Base-by-base conservation (phyloP, 2,888 invertebrate species). In the Oxystoma pomonae region DNA sequence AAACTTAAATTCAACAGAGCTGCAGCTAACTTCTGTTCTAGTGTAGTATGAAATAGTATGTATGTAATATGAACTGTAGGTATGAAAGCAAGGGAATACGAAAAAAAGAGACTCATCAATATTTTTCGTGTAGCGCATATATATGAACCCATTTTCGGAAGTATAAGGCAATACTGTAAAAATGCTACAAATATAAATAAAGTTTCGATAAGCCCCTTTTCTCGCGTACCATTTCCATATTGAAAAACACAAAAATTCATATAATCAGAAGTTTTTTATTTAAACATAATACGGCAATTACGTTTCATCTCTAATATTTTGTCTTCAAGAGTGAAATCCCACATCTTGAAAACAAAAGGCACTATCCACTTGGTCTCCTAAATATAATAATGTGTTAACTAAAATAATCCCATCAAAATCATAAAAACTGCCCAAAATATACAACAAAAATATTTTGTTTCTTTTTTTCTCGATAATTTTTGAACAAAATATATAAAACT, bases 361-460 rank as follows among this genome's bases (percentile, higher is more conserved):
- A 74, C 73, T 73, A 71, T 74, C 72, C 70, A 71, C 72, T 74
- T 74, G 74, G 74, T 74, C 74, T 73, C 69, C 63, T 67, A 60
- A 66, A 66, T 66, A 67, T 68, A 35, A 35, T 35, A 3, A 35
- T 7, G 5, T 35, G 12, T 7, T 7, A 59, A 58, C 55, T 58
- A 57, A 66, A 65, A 68, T 67, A 70, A 66, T 67, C 66, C 67
- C 62, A 65, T 64, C 64, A 60, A 65, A 59, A 65, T 57, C 66
- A 69, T 22, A 65, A 61, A 62, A 63, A 61, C 64, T 68, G 66
- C 65, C 64, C 35, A 35, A 65, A 68, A 65, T 67, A 70, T 67
- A 68, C 67, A 69, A 65, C 59, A 68, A 68, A 55, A 63, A 67
- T 55, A 59, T 50, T 65, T 66, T 66, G 19, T 56, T 50, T 68